Evolutionary conservation across 2,113 vertebrate genomes (phyloP).

Genomic region (Galbula dea): DNA sequence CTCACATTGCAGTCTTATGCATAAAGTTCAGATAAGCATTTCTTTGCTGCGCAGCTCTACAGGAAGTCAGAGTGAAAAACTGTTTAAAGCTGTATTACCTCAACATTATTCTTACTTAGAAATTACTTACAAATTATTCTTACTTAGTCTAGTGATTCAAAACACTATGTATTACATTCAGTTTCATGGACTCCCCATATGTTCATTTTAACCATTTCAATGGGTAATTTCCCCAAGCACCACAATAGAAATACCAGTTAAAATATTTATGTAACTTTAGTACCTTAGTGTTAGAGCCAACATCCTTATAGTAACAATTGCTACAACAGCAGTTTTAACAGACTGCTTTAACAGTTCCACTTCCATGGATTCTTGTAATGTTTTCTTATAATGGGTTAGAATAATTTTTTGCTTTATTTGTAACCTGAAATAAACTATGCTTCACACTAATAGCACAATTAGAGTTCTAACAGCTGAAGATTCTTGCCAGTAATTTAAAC

Average conservation of each 20-base stretch:
- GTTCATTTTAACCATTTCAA: background rate
- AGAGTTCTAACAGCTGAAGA: background rate
- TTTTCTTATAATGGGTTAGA: background rate
- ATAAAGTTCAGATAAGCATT: background rate
- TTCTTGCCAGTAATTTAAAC: background rate
- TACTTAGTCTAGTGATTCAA: background rate
- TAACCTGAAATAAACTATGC: background rate
- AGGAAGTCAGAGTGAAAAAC: background rate
- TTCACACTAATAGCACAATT: background rate
- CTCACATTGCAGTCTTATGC: background rate
- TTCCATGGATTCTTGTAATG: background rate
- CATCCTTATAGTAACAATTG: background rate
- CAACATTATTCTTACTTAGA: no score
- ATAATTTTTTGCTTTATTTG: background rate
- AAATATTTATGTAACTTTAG: conserved; percentile 47
- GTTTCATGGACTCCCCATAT: background rate
- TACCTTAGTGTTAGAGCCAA: background rate
- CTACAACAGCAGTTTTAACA: background rate
- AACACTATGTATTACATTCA: background rate
- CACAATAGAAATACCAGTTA: background rate
- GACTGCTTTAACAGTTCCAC: background rate
- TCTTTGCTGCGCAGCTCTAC: background rate
- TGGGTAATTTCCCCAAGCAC: background rate
- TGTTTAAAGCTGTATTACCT: background rate
- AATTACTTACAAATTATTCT: background rate